Evolutionary conservation across 35 echinoderm and acorn worm genomes (phyloP).

Genomic region (Hemicentrotus pulcherrimus): DNA sequence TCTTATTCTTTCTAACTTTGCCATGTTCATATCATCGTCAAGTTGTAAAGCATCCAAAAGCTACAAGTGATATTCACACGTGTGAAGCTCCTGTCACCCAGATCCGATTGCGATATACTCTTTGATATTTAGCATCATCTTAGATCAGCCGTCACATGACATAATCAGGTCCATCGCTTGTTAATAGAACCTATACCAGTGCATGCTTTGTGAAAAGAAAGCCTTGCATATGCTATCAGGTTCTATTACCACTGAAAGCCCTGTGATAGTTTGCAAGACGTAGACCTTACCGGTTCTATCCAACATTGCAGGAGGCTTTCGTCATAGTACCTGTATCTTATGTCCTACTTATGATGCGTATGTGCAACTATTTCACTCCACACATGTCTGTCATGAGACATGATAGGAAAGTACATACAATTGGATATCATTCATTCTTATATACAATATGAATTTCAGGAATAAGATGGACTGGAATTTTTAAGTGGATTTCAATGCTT

Average conservation of each 20-base stretch:
- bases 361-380: background rate
- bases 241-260: background rate
- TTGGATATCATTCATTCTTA: background rate
- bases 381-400: background rate
- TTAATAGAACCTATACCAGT: background rate
- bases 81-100: background rate
- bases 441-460: background rate
- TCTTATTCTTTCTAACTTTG: background rate
- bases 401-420: background rate
- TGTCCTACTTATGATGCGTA: background rate
- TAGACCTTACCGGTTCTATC: background rate
- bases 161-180: background rate
- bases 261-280: background rate
- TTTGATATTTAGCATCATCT: background rate
- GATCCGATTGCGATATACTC: background rate
- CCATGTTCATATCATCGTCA: background rate
- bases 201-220: background rate
- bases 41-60: background rate
- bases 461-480: background rate
- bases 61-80: background rate
- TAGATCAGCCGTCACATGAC: background rate
- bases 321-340: background rate
- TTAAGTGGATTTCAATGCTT: background rate
- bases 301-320: background rate
- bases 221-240: background rate